Percentiles rank a stretch among this genome's conserved stretches.
These are phyloP conservation scores for Felis chaus DNA, from an alignment of 2,113 vertebrate species.

Conservation along the genomic window DNA sequence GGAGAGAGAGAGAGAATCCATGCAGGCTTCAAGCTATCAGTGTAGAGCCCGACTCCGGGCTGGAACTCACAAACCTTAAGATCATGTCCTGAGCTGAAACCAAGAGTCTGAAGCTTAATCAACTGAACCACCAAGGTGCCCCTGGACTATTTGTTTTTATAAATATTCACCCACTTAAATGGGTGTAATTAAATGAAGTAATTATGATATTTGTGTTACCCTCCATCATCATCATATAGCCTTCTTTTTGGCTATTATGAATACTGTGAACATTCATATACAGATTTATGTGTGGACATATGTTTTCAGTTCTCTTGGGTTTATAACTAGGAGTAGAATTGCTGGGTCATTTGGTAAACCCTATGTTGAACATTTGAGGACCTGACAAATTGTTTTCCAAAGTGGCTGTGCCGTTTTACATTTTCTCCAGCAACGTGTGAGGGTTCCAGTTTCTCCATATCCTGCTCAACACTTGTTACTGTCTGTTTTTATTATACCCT, in stretches of 20 bases:
- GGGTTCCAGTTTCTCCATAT: background rate
- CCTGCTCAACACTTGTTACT: background rate
- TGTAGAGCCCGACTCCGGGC: too few species aligned
- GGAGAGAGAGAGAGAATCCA: too few species aligned
- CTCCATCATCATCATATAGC: background rate
- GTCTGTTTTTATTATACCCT: conserved; percentile 12
- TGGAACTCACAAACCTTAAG: too few species aligned
- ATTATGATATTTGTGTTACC: background rate
- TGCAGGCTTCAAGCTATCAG: too few species aligned
- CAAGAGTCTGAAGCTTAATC: too few species aligned
- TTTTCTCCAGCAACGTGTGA: background rate
- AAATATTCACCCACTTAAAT: background rate
- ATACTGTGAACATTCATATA: background rate
- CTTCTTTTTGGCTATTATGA: background rate
- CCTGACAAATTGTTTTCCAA: background rate
- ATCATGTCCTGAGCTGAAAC: too few species aligned
- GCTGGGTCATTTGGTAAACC: background rate
- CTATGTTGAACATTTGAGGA: conserved; percentile 17
- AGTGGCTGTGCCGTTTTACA: background rate
- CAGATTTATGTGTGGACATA: background rate
- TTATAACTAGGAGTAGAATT: background rate
- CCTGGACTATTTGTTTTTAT: background rate
- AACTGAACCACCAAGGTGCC: too few species aligned
- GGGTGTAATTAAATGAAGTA: background rate
- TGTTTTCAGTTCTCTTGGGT: conserved; percentile 1